Base-by-base conservation (phyloP, 2,888 invertebrate genomes). In the Melipona beecheii region DNA sequence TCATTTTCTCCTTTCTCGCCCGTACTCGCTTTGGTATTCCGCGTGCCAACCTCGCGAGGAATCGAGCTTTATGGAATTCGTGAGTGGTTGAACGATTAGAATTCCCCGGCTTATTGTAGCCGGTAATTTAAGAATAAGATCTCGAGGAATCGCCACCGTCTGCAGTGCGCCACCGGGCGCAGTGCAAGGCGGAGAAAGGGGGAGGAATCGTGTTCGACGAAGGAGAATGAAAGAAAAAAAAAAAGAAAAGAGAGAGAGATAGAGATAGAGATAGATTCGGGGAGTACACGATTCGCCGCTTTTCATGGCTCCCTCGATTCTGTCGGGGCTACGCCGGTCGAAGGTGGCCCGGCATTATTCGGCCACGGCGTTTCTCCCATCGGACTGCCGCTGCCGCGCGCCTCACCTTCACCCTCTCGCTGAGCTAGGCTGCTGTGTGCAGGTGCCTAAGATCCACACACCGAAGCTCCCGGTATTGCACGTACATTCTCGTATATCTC, bases 301-400 rank as follows among this genome's bases (percentile, higher is more conserved):
- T 76, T 83, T 70, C 71, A 54, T 62, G 52, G 72, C 73, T 49
- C 71, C 70, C 75, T 77, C 78, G 84, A 78, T 83, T 78, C 83
- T 66, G 62, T 75, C 70, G 82, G 62, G 43, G 78, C 56, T 62
- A 58, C 24, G 65, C 27, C 54, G 56, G 43, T 27, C 52, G 62
- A 78, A 78, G 84, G 71, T 62, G 62, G 73, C 27, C 65, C 52
- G 71, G 78, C 69, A 72, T 83, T 85, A 83, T 86, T 89, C 87
- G 82, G 64, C 68, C 78, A 78, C 81, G 85, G 81, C 83, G 85
- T 88, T 78, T 75, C 81, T 81, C 71, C 80, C 64, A 75, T 36
- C 21, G 65, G 27, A 11, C 52, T 19, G 43, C 43, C 9, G 43
- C 9, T 43, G 43, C 43, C 9, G 43, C 66, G 21, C 73, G 36